Base-by-base conservation (phyloP, 2,888 invertebrate species). In the Polyploca ridens region DNA sequence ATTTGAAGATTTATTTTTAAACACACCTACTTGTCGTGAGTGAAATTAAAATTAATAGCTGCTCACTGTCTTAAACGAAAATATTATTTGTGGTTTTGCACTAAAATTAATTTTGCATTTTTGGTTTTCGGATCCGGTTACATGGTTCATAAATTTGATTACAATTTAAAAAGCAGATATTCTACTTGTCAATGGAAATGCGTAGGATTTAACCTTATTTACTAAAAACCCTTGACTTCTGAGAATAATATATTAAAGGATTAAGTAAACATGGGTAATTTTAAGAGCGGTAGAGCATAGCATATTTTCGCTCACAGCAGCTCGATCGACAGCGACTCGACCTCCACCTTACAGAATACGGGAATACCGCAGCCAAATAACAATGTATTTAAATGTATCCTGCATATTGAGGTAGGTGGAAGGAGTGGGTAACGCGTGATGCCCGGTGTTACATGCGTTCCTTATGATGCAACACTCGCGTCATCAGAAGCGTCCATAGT, bases 1-100 rank as follows among this genome's bases (percentile, higher is more conserved):
- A 33, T 57, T 62, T 46, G 4, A 27, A n/a, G 38, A 63, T 66
- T 65, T 64, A 66, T 64, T 19, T n/a, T 6, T 61, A 63, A 63
- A 54, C 63, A 54, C 63, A 57, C 62, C 35, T 62, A 63, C 64
- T 57, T 62, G 19, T 54, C 59, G 49, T 16, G 16, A 58, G 60
- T 60, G 35, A 64, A 58, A 64, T 64, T 59, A 62, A 62, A 63
- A 57, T 58, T 61, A 64, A 63, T 64, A 46, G 46, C 59, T 54
- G 33, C 11, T 38, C 63, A 44, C 46, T 59, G 62, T 64, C 63
- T 49, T 16, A 2, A 1, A 49, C 3, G 19, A 54, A 46, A 46
- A 19, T 19, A 10, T 54, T 19, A 19, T 54, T 54, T 54, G 54
- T 19, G 19, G 54, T 54, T 8, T 54, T 54, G 54, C 10, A 54